Percentiles rank a stretch among this genome's conserved stretches.
phyloP scores from a whole-genome alignment of 2,888 invertebrate species.

The Microplitis deprimator region DNA sequence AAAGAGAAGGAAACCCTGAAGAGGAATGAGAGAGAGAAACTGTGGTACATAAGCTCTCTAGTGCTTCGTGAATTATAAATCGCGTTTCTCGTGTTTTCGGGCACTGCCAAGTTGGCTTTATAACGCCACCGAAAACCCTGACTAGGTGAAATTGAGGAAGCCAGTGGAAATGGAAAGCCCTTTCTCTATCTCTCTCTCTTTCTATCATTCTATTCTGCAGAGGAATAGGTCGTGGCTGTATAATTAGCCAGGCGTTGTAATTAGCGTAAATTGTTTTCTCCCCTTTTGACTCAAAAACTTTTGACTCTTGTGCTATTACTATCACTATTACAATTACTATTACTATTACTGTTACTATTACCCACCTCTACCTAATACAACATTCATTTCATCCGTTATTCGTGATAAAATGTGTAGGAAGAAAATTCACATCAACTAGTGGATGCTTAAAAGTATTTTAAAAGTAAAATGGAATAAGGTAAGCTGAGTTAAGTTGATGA shows the following conservation, averaged over 20 bases:
- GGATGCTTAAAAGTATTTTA: slow-evolving; percentile 1
- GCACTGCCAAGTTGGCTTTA: slow-evolving; percentile 37
- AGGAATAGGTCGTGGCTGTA: slow-evolving; percentile 54
- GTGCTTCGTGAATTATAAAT: slow-evolving; percentile 66
- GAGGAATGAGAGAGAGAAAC: slow-evolving; percentile 20
- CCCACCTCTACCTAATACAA: background rate
- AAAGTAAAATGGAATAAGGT: slow-evolving; percentile 1
- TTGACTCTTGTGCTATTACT: background rate
- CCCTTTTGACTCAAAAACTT: slow-evolving; percentile 38
- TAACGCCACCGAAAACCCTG: slow-evolving; percentile 35
- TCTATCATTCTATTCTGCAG: slow-evolving; percentile 12
- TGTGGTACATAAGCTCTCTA: slow-evolving; percentile 50
- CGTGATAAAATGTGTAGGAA: background rate
- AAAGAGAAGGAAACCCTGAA: background rate
- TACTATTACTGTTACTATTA: background rate
- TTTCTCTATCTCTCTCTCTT: background rate
- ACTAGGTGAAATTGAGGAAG: slow-evolving; percentile 46
- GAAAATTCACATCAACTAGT: slow-evolving; percentile 1
- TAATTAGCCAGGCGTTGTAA: slow-evolving; percentile 68
- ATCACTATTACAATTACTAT: background rate
- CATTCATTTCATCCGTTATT: background rate
- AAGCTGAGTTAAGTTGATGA: slow-evolving; percentile 16
- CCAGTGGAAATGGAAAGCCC: slow-evolving; percentile 34
- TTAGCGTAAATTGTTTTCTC: slow-evolving; percentile 70
- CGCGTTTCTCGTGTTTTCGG: slow-evolving; percentile 58